Conservation (phyloP, 2,797 vertebrate species). For the Alectoris magna region DNA sequence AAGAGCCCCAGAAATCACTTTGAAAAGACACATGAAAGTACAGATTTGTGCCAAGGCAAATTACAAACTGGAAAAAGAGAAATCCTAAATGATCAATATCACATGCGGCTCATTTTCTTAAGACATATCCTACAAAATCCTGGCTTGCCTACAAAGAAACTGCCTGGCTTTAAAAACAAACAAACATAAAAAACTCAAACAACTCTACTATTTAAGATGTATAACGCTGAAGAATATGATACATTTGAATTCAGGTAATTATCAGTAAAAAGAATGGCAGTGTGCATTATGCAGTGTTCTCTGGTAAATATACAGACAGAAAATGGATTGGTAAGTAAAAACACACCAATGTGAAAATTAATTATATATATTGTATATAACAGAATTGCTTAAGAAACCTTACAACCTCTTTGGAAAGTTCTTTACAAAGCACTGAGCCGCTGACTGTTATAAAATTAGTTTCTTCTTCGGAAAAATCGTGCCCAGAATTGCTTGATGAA, state of each 20-base stretch:
- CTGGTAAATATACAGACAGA: conserved; percentile 37
- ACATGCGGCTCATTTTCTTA: conserved; percentile 19
- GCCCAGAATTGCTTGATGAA: background rate
- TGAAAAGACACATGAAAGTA: background rate
- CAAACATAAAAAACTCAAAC: background rate
- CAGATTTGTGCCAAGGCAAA: conserved; percentile 18
- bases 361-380: background rate
- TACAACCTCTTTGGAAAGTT: background rate
- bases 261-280: conserved; percentile 41
- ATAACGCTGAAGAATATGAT: conserved; percentile 8
- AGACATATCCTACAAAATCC: conserved; percentile 1
- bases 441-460: background rate
- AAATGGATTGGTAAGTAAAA: conserved; percentile 30
- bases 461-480: background rate
- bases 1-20: background rate
- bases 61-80: conserved; percentile 25
- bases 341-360: background rate
- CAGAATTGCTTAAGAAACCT: background rate
- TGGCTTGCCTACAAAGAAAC: conserved; percentile 30
- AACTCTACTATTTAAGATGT: conserved; percentile 7
- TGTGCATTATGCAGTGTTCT: conserved; percentile 8
- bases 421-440: background rate
- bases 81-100: background rate
- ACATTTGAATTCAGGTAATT: conserved; percentile 41
- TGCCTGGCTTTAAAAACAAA: conserved; percentile 6